phyloP scores from a whole-genome alignment of 2,797 vertebrate species.

The Microchirus variegatus region DNA sequence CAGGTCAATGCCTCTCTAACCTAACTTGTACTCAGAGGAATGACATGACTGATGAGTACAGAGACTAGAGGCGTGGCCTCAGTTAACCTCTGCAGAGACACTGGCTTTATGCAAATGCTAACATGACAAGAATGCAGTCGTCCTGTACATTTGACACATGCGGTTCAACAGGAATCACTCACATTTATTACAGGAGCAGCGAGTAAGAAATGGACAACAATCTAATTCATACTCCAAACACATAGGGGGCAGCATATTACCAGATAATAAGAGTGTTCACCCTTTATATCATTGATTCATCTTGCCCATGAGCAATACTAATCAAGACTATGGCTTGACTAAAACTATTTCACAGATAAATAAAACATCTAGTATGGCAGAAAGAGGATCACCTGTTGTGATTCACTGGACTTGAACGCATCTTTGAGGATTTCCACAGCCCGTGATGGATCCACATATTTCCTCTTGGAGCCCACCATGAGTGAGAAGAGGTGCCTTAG shows the following conservation, averaged over 20 bases:
- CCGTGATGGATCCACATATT: conserved; percentile 96
- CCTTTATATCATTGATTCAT: no score
- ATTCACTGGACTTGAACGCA: conserved; percentile 97
- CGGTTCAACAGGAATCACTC: neutral
- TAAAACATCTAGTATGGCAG: no score
- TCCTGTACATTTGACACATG: conserved; percentile 12
- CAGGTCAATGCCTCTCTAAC: conserved; percentile 56
- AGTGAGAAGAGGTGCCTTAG: conserved; percentile 94
- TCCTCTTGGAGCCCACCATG: conserved; percentile 95
- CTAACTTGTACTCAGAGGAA: conserved; percentile 35
- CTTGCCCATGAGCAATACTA: no score
- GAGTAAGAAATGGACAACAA: neutral
- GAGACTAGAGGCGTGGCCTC: conserved; percentile 35
- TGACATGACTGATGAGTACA: conserved; percentile 58
- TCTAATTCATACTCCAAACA: neutral
- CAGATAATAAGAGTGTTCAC: neutral
- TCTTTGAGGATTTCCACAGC: conserved; percentile 99
- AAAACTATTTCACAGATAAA: no score
- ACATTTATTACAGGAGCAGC: neutral
- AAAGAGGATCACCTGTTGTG: conserved; percentile 89
- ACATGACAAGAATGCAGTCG: conserved; percentile 13
- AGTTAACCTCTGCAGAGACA: conserved; percentile 35
- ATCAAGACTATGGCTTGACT: no score
- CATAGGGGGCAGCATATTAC: neutral
- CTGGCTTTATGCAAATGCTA: conserved; percentile 28